Conservation (phyloP, 2,888 invertebrate genomes). For the Dromius quadrimaculatus region DNA sequence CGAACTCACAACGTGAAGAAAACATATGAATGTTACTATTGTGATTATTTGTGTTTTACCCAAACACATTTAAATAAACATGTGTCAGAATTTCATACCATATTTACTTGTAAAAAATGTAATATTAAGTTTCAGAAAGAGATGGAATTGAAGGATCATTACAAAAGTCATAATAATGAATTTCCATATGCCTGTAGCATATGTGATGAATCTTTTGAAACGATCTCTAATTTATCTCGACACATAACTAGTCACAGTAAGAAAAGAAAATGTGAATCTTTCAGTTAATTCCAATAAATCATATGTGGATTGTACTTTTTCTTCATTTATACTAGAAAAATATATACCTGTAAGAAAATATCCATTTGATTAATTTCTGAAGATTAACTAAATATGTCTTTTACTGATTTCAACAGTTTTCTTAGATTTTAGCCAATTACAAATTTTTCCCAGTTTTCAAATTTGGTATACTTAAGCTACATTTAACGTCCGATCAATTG, state of each 20-base stretch:
- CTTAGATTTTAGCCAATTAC: no score
- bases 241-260: conserved; percentile 41
- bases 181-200: conserved; percentile 37
- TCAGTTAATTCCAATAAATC: no score
- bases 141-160: conserved; percentile 29
- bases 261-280: no score
- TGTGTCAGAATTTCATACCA: conserved; percentile 6
- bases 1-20: conserved; percentile 13
- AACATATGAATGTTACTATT: conserved; percentile 8
- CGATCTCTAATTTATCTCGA: conserved; percentile 16
- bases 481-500: no score
- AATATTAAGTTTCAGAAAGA: conserved; percentile 15
- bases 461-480: no score
- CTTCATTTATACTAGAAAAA: no score
- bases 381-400: no score
- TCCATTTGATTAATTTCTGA: no score
- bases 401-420: no score
- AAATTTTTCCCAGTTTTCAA: no score
- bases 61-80: conserved; percentile 28
- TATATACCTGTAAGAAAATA: no score
- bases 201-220: conserved; percentile 37
- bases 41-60: conserved; percentile 17
- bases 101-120: conserved; percentile 29
- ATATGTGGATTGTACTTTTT: no score
- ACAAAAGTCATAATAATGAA: conserved; percentile 32